Percentiles rank a stretch among this genome's conserved stretches.
phyloP scores from a whole-genome alignment of 2,888 invertebrate genomes.

The Brenthis hecate region DNA sequence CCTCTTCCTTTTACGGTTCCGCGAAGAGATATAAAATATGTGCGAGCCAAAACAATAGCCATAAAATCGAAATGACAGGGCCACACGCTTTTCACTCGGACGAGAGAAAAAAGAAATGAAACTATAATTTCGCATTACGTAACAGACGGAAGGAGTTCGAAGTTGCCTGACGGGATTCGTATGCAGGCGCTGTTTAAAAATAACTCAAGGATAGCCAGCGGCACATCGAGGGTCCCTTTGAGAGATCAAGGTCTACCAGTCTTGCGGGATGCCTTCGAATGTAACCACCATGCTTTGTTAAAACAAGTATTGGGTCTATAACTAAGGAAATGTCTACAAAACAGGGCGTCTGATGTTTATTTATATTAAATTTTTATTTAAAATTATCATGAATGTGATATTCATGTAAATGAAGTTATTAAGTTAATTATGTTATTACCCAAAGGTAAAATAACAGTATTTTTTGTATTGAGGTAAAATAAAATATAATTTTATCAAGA shows the following conservation, averaged over 20 bases:
- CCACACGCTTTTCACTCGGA: constrained; percentile 70
- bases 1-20: constrained; percentile 81
- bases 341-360: constrained; percentile 3
- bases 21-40: constrained; percentile 78
- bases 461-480: no score
- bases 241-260: constrained; percentile 79
- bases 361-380: background rate
- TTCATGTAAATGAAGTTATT: no score
- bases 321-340: constrained; percentile 39
- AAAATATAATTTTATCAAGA: no score
- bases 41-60: constrained; percentile 77
- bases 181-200: constrained; percentile 77
- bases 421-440: no score
- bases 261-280: constrained; percentile 68
- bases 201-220: constrained; percentile 78
- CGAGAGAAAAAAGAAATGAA: constrained; percentile 63
- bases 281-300: constrained; percentile 55
- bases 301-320: constrained; percentile 47
- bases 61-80: constrained; percentile 78
- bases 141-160: constrained; percentile 79
- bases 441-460: no score
- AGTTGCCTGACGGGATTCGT: constrained; percentile 72
- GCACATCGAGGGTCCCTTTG: constrained; percentile 73
- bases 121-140: constrained; percentile 80
- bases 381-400: no score